Base-by-base conservation (phyloP, 2,113 vertebrate genomes). In the Vulpes lagopus region DNA sequence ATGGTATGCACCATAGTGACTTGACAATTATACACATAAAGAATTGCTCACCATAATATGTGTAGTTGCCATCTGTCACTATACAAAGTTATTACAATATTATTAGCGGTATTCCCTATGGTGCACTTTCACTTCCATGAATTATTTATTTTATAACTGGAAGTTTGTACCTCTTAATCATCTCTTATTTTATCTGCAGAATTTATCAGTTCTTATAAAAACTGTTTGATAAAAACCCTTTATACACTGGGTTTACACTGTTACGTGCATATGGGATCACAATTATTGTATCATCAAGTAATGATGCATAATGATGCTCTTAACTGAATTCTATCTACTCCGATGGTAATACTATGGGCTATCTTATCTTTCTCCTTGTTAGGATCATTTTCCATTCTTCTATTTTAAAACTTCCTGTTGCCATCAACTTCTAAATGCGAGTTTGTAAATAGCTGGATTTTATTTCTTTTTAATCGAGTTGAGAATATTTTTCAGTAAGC, bases 201-300 rank as follows among this genome's bases (percentile, higher is more conserved):
- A 69, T 43, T 78, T 71, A 69, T 76, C 51, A 83, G 25, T 83
- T 88, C 51, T 88, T 96, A 5, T 89, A 22, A 95, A 73, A 78
- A 57, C n/a, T 35, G 83, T 27, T 62, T 53, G 32, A 69, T 22
- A 27, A 43, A 43, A 1, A 43, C 53, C 32, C 17, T 27, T 83
- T 67, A 30, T 35, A 69, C 27, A 55, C 38, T 78, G 8, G 32
- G 51, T 82, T 53, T 69, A 76, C 35, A 55, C 59, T 84, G 25
- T 64, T 64, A 82, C 3, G 17, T 78, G 14, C 16, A 55, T 38
- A n/a, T 22, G 55, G 30, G 22, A 27, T 92, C 53, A 71, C 15
- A 96, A 55, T 38, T 35, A n/a, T 62, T 59, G 64, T 76, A n/a
- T 38, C 19, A 60, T 38, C 67, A 83, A 55, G 11, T 88, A 55